Percentiles rank a stretch among this genome's conserved stretches.
phyloP scores from a whole-genome alignment of 2,888 invertebrate genomes.

The Amorpha juglandis region DNA sequence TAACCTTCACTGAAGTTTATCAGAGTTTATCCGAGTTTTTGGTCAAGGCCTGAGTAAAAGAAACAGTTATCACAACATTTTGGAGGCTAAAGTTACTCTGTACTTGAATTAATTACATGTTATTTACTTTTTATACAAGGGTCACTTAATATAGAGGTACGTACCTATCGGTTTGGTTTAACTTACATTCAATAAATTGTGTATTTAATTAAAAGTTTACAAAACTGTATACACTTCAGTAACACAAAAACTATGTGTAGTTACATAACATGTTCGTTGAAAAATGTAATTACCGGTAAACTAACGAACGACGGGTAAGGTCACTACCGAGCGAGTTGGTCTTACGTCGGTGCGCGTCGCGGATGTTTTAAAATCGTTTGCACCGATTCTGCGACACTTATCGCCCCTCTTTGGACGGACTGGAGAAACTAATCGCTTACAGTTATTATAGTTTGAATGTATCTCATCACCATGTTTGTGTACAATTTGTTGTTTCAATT shows the following conservation, averaged over 20 bases:
- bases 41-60: neutral
- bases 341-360: conserved; percentile 19
- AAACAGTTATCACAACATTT: neutral
- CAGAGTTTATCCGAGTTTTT: no score
- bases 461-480: neutral
- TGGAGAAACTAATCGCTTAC: neutral
- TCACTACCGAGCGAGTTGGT: conserved; percentile 38
- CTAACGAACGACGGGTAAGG: conserved; percentile 42
- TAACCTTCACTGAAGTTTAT: neutral
- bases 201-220: neutral
- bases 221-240: neutral
- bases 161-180: neutral
- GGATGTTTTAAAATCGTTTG: conserved; percentile 27
- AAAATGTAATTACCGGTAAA: conserved; percentile 43
- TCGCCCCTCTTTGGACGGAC: conserved; percentile 10
- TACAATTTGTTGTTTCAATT: neutral
- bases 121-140: no score
- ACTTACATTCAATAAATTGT: neutral
- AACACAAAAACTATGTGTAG: conserved; percentile 25
- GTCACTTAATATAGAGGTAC: neutral
- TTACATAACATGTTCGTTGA: conserved; percentile 38
- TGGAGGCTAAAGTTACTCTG: neutral
- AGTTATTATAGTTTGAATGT: conserved; percentile 22
- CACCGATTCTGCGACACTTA: conserved; percentile 6
- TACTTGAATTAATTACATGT: no score